Conservation (phyloP, 2,113 vertebrate species). For the Syrrhaptes paradoxus region DNA sequence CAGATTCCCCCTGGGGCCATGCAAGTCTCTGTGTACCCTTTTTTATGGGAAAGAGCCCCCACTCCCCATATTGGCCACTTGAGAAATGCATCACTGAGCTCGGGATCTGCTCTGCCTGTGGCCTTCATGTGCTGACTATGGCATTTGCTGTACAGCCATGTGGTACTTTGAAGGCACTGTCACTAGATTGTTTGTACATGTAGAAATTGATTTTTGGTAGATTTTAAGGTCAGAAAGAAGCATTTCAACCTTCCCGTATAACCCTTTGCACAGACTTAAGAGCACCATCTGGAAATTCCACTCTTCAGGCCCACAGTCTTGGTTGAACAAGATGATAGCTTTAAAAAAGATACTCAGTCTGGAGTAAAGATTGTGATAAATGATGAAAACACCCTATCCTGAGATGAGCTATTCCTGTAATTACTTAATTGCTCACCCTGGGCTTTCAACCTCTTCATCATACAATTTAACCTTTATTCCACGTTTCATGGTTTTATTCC, state of each 20-base stretch:
- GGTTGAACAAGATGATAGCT: not conserved
- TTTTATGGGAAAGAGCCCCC: too few relatives aligned
- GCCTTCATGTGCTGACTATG: not conserved
- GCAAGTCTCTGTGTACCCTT: not conserved
- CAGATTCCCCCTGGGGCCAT: not conserved
- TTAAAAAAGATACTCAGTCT: not conserved
- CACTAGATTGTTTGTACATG: not conserved
- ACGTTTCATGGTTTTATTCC: not conserved
- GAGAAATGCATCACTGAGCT: not conserved
- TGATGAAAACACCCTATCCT: not conserved
- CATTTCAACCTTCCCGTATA: not conserved
- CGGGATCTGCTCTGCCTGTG: not conserved
- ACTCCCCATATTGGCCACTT: not conserved
- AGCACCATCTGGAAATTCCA: not conserved
- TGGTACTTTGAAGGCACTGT: not conserved
- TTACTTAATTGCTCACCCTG: not conserved
- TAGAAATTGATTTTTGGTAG: not conserved
- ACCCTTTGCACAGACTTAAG: not conserved
- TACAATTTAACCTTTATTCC: not conserved
- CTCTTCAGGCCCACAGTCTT: not conserved
- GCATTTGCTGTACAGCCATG: not conserved
- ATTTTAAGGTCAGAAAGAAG: not conserved
- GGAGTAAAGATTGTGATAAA: not conserved
- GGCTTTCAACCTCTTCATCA: not conserved
- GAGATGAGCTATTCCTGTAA: not conserved